These are phyloP conservation scores for Aplodontia rufa DNA, from an alignment of 2,113 vertebrate species.

Conservation along the genomic window DNA sequence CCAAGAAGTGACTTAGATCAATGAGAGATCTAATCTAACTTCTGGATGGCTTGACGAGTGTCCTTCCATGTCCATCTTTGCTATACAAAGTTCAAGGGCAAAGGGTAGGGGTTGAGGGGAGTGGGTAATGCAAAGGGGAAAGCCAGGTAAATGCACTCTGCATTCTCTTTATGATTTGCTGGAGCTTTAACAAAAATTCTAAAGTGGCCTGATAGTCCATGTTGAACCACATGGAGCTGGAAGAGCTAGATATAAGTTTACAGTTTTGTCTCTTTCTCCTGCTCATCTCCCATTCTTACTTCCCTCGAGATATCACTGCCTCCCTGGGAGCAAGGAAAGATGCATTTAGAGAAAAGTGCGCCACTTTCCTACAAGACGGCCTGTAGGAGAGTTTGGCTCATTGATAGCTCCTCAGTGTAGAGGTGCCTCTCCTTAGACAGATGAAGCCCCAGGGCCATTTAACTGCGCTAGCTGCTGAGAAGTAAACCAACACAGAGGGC, in stretches of 20 bases:
- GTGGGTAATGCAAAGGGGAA: background rate
- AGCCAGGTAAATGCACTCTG: background rate
- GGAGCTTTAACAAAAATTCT: background rate
- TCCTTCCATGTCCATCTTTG: background rate
- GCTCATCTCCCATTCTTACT: background rate
- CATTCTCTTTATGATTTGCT: background rate
- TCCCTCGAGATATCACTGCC: background rate
- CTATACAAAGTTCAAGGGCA: background rate
- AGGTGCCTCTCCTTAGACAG: background rate
- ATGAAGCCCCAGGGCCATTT: background rate
- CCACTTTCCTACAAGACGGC: background rate
- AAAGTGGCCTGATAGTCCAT: background rate
- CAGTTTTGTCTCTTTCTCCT: background rate
- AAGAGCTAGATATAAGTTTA: background rate
- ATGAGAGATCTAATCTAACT: background rate
- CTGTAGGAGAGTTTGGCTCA: background rate
- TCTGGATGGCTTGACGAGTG: background rate
- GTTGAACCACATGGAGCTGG: background rate
- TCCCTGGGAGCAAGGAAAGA: background rate
- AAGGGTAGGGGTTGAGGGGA: no score
- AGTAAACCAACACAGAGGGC: background rate
- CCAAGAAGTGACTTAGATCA: constrained; percentile 3
- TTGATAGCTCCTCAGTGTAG: background rate
- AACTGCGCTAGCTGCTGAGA: background rate
- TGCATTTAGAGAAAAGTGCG: background rate